Evolutionary conservation across 2,888 invertebrate species (phyloP).

Genomic region (Hipparchia semele): DNA sequence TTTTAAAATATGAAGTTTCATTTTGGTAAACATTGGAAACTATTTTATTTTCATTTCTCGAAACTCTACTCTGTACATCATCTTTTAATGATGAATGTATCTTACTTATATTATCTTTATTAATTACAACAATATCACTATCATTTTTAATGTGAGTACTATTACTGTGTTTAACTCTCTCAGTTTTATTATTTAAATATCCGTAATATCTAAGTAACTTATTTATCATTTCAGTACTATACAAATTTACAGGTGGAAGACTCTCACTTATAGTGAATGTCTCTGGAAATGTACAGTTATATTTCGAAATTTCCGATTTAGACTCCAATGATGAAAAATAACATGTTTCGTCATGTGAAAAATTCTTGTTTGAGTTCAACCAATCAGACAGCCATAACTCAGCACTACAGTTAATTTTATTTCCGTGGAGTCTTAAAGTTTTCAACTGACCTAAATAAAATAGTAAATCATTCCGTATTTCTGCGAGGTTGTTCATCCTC

Average conservation of each 20-base stretch:
- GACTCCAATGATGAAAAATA: conserved; percentile 74
- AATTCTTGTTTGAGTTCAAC: conserved; percentile 82
- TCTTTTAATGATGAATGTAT: conserved; percentile 36
- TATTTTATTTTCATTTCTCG: conserved; percentile 56
- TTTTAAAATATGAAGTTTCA: conserved; percentile 57
- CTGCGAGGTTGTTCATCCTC: conserved; percentile 84
- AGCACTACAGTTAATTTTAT: conserved; percentile 87
- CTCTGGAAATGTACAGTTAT: conserved; percentile 78
- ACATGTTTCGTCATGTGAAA: conserved; percentile 67
- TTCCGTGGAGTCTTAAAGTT: conserved; percentile 86
- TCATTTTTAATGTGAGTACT: conserved; percentile 44
- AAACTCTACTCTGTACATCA: conserved; percentile 36
- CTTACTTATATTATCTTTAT: conserved; percentile 42
- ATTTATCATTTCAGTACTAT: conserved; percentile 80
- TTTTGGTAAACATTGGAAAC: conserved; percentile 58
- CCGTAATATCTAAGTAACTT: conserved; percentile 75
- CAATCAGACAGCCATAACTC: conserved; percentile 87
- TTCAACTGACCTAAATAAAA: conserved; percentile 87
- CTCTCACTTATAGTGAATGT: conserved; percentile 79
- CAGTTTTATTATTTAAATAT: conserved; percentile 75
- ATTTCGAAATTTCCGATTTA: conserved; percentile 72
- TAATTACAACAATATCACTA: conserved; percentile 42
- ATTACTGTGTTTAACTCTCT: conserved; percentile 58
- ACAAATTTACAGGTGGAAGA: conserved; percentile 76
- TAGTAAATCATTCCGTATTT: conserved; percentile 85